These are phyloP conservation scores for Polylopha cassiicola DNA, from an alignment of 2,888 invertebrate genomes.

Conservation along the genomic window DNA sequence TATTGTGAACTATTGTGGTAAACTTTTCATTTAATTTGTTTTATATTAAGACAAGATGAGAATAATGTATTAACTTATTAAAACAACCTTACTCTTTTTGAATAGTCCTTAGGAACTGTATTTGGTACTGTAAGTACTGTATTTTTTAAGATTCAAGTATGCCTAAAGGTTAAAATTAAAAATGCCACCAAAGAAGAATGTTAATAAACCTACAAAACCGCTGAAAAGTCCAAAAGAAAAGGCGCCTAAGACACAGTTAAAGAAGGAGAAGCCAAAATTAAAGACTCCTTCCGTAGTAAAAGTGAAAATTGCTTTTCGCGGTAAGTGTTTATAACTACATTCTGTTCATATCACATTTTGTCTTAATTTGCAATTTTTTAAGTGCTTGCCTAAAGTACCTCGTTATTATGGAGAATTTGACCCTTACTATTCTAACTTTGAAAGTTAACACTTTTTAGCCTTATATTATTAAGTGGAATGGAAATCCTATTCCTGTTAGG, in stretches of 20 bases:
- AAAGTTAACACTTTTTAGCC: too few species aligned
- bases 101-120: too few species aligned
- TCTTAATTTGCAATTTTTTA: constrained; percentile 14
- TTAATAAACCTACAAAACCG: constrained; percentile 19
- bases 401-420: too few species aligned
- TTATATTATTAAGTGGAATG: too few species aligned
- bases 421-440: too few species aligned
- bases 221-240: constrained; percentile 23
- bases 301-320: constrained; percentile 30
- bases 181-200: constrained; percentile 37
- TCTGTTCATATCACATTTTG: background rate
- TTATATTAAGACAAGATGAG: background rate
- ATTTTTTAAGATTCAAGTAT: constrained; percentile 4
- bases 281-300: constrained; percentile 34
- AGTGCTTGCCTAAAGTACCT: too few species aligned
- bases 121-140: too few species aligned
- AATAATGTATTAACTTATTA: too few species aligned
- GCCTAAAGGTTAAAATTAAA: constrained; percentile 8
- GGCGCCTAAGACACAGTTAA: constrained; percentile 19
- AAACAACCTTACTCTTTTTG: too few species aligned
- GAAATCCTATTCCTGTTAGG: too few species aligned
- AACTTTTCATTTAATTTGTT: constrained; percentile 2
- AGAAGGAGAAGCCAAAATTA: constrained; percentile 30
- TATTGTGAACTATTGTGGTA: background rate
- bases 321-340: constrained; percentile 22